A percentile compares a stretch with the other conserved stretches of the same genome.
phyloP scores from a whole-genome alignment of 2,888 invertebrate species.

The Anthrax anthrax region DNA sequence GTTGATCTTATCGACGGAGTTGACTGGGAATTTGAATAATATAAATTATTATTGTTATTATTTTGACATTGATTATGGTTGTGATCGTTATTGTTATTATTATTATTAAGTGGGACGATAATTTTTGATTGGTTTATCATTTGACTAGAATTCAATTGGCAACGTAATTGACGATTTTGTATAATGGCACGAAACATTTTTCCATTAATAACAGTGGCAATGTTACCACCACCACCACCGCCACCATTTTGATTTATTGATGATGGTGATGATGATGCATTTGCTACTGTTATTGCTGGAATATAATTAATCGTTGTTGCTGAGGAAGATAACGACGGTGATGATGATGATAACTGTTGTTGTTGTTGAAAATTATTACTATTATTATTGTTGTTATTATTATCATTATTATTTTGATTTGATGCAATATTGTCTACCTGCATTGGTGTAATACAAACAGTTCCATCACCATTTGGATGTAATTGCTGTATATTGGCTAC shows the following conservation, averaged over 20 bases:
- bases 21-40: neutral
- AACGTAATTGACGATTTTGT: constrained; percentile 16
- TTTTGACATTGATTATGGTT: constrained; percentile 8
- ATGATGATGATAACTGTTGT: neutral
- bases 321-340: neutral
- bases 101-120: constrained; percentile 4
- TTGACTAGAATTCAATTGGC: constrained; percentile 25
- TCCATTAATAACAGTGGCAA: neutral
- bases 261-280: too few species aligned
- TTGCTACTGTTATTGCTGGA: too few species aligned
- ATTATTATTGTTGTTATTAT: constrained; percentile 13
- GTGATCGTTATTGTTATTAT: constrained; percentile 3
- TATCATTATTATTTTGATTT: constrained; percentile 15
- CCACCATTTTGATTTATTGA: neutral
- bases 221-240: too few species aligned
- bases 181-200: constrained; percentile 13
- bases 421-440: constrained; percentile 45
- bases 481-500: constrained; percentile 77
- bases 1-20: neutral
- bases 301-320: too few species aligned
- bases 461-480: constrained; percentile 57
- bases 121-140: constrained; percentile 4
- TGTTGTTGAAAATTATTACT: neutral
- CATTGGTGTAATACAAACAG: constrained; percentile 71
- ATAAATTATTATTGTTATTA: constrained; percentile 2